Evolutionary conservation across 2,113 vertebrate genomes (phyloP).

Genomic region (Ageneiosus marmoratus): DNA sequence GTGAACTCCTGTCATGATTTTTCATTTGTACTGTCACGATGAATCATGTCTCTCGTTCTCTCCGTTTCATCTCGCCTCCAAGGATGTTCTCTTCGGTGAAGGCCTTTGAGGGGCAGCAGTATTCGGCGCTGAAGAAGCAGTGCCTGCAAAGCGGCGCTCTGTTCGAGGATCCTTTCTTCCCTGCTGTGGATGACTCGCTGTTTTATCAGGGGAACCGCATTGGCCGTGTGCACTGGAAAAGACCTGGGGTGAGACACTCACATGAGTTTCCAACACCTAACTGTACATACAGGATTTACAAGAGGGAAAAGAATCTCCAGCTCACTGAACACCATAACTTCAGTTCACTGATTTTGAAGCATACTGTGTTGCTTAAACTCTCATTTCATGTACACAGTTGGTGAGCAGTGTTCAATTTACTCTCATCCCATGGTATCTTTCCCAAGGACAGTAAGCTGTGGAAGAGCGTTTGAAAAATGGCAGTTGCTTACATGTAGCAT

Average conservation of each 20-base stretch:
- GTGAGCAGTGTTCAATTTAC: constrained; percentile 34
- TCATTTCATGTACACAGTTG: not conserved
- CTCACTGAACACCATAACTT: not conserved
- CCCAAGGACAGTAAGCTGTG: constrained; percentile 4
- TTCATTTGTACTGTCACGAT: constrained; percentile 8
- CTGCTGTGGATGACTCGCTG: constrained; percentile 82
- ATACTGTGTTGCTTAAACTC: constrained; percentile 31
- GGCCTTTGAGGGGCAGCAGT: constrained; percentile 88
- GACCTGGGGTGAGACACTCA: constrained; percentile 80
- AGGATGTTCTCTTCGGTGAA: constrained; percentile 90
- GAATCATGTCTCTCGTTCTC: constrained; percentile 11
- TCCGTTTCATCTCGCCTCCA: not conserved
- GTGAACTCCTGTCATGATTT: not conserved
- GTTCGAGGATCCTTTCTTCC: constrained; percentile 90
- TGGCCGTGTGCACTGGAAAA: constrained; percentile 87
- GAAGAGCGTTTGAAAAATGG: not conserved
- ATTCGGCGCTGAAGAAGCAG: constrained; percentile 85
- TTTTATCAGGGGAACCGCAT: constrained; percentile 84
- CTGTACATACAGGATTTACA: not conserved
- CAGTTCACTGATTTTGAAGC: not conserved
- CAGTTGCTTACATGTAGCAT: not conserved
- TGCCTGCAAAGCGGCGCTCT: constrained; percentile 84
- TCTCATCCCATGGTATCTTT: constrained; percentile 23
- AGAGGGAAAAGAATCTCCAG: not conserved
- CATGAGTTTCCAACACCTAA: not conserved